Conservation (phyloP, 2,113 vertebrate species). For the Myotis lucifugus region DNA sequence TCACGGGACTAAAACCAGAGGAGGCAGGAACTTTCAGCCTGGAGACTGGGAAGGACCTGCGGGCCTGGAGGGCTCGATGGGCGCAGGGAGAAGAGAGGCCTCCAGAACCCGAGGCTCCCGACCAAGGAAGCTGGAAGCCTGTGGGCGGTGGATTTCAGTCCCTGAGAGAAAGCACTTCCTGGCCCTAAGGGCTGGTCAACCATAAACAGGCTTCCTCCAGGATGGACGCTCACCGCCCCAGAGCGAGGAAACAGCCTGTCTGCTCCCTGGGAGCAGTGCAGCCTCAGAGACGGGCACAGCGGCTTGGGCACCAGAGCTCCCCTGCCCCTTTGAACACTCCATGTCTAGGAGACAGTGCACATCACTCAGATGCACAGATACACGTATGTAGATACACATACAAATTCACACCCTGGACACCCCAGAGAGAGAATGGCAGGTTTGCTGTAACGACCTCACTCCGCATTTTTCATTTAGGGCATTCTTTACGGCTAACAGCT, state of each 20-base stretch:
- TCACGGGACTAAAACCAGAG: background rate
- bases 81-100: background rate
- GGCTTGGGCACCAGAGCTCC: too few relatives aligned
- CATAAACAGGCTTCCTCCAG: background rate
- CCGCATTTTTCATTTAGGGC: background rate
- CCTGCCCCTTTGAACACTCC: background rate
- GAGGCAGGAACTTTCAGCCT: background rate
- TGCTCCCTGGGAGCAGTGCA: background rate
- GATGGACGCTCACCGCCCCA: background rate
- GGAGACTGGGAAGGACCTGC: background rate
- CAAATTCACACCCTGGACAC: background rate
- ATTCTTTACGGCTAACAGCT: background rate
- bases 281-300: background rate
- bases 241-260: background rate
- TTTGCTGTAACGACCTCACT: background rate
- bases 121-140: background rate
- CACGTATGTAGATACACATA: rapidly evolving
- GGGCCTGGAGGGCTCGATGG: too few relatives aligned
- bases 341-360: background rate
- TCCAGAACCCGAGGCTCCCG: background rate
- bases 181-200: background rate
- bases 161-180: background rate
- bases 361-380: background rate
- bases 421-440: background rate
- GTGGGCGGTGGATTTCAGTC: background rate